Conservation (phyloP, 2,888 invertebrate genomes). For the Tetropium fuscum region DNA sequence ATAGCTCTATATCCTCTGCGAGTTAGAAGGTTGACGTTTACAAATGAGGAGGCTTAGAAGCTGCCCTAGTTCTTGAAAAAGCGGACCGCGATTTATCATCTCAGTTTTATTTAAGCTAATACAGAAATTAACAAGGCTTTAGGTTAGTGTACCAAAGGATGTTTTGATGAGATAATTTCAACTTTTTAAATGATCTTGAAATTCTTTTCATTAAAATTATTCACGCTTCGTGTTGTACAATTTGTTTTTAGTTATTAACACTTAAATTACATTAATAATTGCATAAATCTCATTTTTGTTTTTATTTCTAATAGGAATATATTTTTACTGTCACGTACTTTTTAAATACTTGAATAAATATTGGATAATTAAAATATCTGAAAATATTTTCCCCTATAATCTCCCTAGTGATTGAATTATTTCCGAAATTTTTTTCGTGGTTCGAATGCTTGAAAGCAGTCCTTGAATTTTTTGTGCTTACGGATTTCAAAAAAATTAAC, state of each 20-base stretch:
- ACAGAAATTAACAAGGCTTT: constrained; percentile 14
- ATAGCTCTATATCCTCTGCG: constrained; percentile 5
- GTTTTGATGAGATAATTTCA: constrained; percentile 12
- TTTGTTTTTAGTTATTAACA: constrained; percentile 19
- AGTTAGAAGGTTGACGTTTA: constrained; percentile 17
- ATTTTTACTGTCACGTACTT: no score
- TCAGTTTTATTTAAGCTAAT: constrained; percentile 12
- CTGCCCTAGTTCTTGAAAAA: not conserved
- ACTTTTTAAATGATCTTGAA: constrained; percentile 23
- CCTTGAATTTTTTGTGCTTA: no score
- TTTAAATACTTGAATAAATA: no score
- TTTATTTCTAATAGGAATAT: no score
- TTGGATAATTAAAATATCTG: no score
- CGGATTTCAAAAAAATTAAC: no score
- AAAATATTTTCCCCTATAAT: no score
- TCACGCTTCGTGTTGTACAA: constrained; percentile 19
- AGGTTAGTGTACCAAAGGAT: constrained; percentile 3
- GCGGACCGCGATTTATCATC: constrained; percentile 7
- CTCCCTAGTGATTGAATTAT: no score
- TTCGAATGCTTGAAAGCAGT: no score
- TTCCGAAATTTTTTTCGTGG: no score
- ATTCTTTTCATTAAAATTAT: constrained; percentile 20
- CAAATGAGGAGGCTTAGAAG: constrained; percentile 6
- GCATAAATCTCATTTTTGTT: no score
- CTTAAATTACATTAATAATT: constrained; percentile 7